Conservation (phyloP, 2,797 vertebrate genomes). For the Australoheros facetus region DNA sequence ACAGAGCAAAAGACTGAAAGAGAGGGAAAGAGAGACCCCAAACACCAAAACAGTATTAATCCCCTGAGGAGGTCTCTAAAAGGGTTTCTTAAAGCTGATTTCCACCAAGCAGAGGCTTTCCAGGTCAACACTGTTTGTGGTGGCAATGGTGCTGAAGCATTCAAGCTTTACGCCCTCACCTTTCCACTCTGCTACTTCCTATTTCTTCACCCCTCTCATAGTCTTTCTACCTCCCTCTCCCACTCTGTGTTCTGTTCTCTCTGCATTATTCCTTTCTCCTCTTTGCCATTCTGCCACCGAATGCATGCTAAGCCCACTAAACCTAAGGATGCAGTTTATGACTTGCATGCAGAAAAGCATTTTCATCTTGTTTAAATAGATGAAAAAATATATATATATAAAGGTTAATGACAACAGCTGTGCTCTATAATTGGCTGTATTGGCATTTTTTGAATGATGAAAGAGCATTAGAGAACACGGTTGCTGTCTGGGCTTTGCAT, state of each 20-base stretch:
- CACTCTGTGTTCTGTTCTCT: constrained; percentile 2
- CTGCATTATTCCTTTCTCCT: constrained; percentile 12
- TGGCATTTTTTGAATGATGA: neutral
- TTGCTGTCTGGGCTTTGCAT: neutral
- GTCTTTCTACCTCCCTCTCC: neutral
- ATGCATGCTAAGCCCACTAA: neutral
- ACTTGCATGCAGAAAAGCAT: neutral
- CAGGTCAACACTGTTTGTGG: constrained; percentile 75
- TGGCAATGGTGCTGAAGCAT: constrained; percentile 61
- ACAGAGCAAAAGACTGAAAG: constrained; percentile 18
- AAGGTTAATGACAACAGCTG: neutral
- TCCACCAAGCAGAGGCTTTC: constrained; percentile 62
- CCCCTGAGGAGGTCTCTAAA: constrained; percentile 68
- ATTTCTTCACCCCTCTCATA: constrained; percentile 50
- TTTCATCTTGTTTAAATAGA: neutral
- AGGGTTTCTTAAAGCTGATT: constrained; percentile 72
- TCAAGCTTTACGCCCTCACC: constrained; percentile 71
- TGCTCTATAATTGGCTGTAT: neutral
- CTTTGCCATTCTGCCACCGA: neutral
- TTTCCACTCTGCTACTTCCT: constrained; percentile 69
- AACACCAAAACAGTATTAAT: constrained; percentile 71
- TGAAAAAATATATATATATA: neutral
- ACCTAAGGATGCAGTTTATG: constrained; percentile 18
- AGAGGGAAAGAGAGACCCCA: constrained; percentile 49
- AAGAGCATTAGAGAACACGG: neutral